Base-by-base conservation (phyloP, 2,797 vertebrate species). In the Cyclopterus lumpus region DNA sequence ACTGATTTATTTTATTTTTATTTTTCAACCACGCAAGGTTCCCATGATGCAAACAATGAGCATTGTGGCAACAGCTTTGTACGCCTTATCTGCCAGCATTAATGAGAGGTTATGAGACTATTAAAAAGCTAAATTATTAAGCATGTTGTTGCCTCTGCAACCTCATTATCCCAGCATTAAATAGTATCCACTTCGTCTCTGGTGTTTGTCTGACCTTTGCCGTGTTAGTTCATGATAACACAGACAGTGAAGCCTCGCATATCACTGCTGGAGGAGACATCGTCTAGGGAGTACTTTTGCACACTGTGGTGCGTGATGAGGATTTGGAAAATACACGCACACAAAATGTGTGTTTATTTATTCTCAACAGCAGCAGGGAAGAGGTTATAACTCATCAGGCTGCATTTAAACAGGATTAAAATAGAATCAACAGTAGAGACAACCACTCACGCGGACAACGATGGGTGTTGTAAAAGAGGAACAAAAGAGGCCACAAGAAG, bases 101-200 rank as follows among this genome's bases (percentile, higher is more conserved):
- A 73, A 84, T 62, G 38, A 80, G 30, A 66, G 20, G n/a, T 8
- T 73, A 51, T 57, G 36, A 67, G 42, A 38, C 69, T 49, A 55
- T 72, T 73, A 71, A 71, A 20, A 79, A 34, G 54, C 34, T 86
- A 58, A 89, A 88, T 85, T 83, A 89, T 83, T 84, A 48, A 88
- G 54, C 66, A 74, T 34, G 26, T 16, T 32, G 32, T 24, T 62
- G 36, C 55, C 76, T 60, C 36, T 62, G 58, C 48, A 70, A 44
- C 34, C 86, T 82, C 38, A 84, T 83, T 86, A 79, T 61, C 42
- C 28, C 7, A 8, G 22, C 24, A 57, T 75, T 67, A 71, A 81
- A 73, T 81, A 30, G 59, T 24, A 73, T 49, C 58, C 71, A 16
- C 71, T 73, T 20, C 58, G 42, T 55, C 22, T 83, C 74, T 63